These are phyloP conservation scores for Muntiacus reevesi DNA, from an alignment of 2,113 vertebrate genomes.

Conservation along the genomic window DNA sequence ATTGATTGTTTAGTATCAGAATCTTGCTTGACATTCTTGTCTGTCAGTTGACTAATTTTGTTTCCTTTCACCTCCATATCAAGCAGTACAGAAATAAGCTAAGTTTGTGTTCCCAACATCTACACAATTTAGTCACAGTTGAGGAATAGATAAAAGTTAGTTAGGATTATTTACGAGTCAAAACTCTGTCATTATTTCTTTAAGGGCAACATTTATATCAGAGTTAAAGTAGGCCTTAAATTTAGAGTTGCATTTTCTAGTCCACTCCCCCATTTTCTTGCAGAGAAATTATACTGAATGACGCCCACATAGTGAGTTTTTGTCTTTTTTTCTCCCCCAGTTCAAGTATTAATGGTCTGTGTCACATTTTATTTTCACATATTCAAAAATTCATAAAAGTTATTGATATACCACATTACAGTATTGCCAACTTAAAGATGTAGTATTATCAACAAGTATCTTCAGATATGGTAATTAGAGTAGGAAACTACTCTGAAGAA, in stretches of 20 bases:
- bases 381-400: conserved; percentile 5
- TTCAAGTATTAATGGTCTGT: background rate
- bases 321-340: background rate
- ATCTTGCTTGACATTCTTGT: background rate
- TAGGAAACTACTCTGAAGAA: background rate
- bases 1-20: background rate
- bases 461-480: background rate
- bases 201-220: background rate
- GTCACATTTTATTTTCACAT: background rate
- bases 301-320: background rate
- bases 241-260: background rate
- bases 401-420: background rate
- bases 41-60: background rate
- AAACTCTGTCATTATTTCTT: background rate
- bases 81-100: background rate
- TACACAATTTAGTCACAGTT: background rate
- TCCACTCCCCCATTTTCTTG: background rate
- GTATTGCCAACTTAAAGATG: background rate
- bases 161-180: background rate
- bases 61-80: background rate
- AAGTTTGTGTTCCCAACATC: background rate
- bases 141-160: background rate
- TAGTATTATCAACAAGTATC: background rate
- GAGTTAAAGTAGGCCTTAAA: background rate
- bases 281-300: background rate